A percentile compares a stretch with the other conserved stretches of the same genome.
Evolutionary conservation across 2,888 invertebrate species (phyloP).

Genomic region (Papilio gigon): DNA sequence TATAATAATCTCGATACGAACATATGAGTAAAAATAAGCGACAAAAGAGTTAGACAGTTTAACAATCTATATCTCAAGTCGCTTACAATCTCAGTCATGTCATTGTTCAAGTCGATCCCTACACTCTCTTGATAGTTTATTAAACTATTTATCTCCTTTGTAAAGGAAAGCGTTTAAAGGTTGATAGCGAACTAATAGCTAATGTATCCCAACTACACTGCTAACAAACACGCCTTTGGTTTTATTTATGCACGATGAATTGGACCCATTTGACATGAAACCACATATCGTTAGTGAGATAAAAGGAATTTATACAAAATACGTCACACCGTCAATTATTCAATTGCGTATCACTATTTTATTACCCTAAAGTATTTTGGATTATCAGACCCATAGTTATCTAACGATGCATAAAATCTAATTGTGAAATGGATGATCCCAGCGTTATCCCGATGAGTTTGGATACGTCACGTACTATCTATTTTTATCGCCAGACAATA

Average conservation of each 20-base stretch:
- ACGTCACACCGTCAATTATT: neutral
- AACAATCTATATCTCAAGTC: too few relatives aligned
- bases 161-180: too few relatives aligned
- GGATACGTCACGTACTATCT: conserved; percentile 14
- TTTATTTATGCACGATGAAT: neutral
- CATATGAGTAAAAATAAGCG: too few relatives aligned
- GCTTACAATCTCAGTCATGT: too few relatives aligned
- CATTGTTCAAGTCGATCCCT: too few relatives aligned
- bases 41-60: too few relatives aligned
- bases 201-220: neutral
- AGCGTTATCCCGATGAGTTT: conserved; percentile 1
- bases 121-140: too few relatives aligned
- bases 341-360: neutral
- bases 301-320: neutral
- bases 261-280: neutral
- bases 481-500: conserved; percentile 8
- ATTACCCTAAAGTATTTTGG: neutral
- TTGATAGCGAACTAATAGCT: neutral
- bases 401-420: neutral
- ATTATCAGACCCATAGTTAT: neutral
- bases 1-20: too few relatives aligned
- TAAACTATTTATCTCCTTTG: too few relatives aligned
- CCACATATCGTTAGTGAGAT: neutral
- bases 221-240: neutral
- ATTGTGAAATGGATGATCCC: conserved; percentile 10